Percentiles rank a stretch among this genome's conserved stretches.
phyloP scores from a whole-genome alignment of 1,140 invertebrate genomes.

The Micrasema longulum region DNA sequence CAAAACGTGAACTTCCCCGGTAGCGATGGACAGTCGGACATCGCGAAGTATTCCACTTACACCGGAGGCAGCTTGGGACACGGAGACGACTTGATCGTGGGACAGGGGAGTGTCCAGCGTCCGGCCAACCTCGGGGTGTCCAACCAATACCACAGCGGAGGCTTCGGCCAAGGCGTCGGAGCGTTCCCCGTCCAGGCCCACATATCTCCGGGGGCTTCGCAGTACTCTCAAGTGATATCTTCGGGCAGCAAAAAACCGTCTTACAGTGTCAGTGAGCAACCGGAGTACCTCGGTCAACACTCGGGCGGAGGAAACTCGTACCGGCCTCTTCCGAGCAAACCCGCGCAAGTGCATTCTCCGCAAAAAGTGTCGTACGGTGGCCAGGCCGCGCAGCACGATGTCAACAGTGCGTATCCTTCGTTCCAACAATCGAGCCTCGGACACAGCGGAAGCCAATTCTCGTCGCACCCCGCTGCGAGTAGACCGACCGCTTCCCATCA shows the following conservation, averaged over 20 bases:
- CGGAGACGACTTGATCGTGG: constrained; percentile 39
- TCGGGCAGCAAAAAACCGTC: constrained; percentile 20
- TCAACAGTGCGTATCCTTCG: constrained; percentile 10
- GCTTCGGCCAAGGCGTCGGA: constrained; percentile 10
- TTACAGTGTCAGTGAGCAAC: constrained; percentile 14
- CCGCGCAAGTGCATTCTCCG: neutral
- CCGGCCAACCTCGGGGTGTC: constrained; percentile 24
- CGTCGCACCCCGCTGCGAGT: neutral
- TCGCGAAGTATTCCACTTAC: constrained; percentile 10
- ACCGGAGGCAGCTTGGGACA: constrained; percentile 10
- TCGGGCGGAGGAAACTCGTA: neutral
- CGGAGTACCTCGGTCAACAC: constrained; percentile 12
- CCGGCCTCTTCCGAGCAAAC: neutral
- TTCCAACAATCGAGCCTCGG: neutral
- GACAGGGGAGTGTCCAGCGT: constrained; percentile 42
- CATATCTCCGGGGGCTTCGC: constrained; percentile 15
- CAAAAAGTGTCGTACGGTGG: neutral
- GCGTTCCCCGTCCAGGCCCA: constrained; percentile 25
- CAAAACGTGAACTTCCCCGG: neutral
- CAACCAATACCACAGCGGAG: constrained; percentile 5
- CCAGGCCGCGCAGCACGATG: neutral
- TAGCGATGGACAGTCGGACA: neutral
- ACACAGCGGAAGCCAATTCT: neutral
- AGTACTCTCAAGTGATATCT: constrained; percentile 28
- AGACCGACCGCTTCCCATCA: neutral